Conservation (phyloP, 2,113 vertebrate genomes). For the Erinaceus europaeus region DNA sequence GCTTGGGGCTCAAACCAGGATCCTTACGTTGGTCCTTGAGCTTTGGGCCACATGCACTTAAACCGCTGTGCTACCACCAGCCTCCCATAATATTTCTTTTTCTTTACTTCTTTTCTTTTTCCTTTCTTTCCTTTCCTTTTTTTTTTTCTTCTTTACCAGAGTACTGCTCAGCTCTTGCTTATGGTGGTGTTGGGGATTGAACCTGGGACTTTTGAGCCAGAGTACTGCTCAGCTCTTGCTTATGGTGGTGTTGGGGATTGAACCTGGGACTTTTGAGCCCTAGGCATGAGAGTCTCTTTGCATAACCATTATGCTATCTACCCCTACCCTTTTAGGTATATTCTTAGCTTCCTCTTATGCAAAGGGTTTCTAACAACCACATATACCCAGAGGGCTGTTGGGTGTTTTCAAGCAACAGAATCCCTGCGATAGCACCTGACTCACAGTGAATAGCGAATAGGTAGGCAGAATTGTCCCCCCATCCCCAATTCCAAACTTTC, state of each 20-base stretch:
- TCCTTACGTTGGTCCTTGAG: too few species aligned
- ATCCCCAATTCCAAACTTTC: not conserved
- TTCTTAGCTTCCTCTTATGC: not conserved
- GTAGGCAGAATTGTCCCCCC: not conserved
- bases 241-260: fast-evolving
- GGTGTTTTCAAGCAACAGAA: not conserved
- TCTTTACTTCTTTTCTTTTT: too few species aligned
- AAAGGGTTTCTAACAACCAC: not conserved
- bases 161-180: too few species aligned
- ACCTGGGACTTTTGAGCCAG: too few species aligned
- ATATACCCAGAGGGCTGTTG: not conserved
- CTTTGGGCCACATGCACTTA: too few species aligned
- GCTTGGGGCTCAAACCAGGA: too few species aligned
- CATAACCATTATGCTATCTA: not conserved
- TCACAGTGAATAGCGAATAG: not conserved
- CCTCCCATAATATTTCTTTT: too few species aligned
- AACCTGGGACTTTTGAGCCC: not conserved
- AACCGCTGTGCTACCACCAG: too few species aligned
- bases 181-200: too few species aligned
- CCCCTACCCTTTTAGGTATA: not conserved
- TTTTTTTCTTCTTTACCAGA: too few species aligned
- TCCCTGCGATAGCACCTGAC: not conserved
- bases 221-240: too few species aligned
- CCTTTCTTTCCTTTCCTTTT: too few species aligned
- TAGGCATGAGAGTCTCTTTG: not conserved